Conservation (phyloP, 2,888 invertebrate genomes). For the Sinelater perroti region DNA sequence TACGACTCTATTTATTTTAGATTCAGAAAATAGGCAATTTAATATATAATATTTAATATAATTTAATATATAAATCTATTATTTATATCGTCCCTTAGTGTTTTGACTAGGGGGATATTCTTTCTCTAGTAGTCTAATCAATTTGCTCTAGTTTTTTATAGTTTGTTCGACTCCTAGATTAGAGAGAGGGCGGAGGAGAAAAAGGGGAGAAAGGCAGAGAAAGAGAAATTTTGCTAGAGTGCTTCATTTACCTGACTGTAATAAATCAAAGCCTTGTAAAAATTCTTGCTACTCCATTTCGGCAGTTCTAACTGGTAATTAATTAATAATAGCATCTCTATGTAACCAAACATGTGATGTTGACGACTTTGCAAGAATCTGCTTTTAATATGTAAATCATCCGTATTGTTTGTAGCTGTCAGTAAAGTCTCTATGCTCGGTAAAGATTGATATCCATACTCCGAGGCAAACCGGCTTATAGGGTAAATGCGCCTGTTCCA, state of each 20-base stretch:
- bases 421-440: slow-evolving; percentile 77
- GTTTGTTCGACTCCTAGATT: too few species aligned
- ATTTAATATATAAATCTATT: too few species aligned
- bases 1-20: too few species aligned
- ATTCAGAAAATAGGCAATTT: too few species aligned
- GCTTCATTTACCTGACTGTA: slow-evolving; percentile 83
- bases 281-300: slow-evolving; percentile 61
- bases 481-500: slow-evolving; percentile 84
- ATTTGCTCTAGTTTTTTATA: too few species aligned
- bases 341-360: slow-evolving; percentile 82
- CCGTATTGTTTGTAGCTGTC: slow-evolving; percentile 64
- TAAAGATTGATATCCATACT: slow-evolving; percentile 94
- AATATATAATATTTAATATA: too few species aligned
- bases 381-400: slow-evolving; percentile 65
- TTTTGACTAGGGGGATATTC: too few species aligned
- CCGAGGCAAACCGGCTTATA: slow-evolving; percentile 88
- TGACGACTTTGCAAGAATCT: slow-evolving; percentile 81
- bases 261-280: slow-evolving; percentile 77
- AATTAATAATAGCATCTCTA: slow-evolving; percentile 70
- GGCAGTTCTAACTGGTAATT: slow-evolving; percentile 71
- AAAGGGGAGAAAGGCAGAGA: too few species aligned
- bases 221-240: too few species aligned
- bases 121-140: too few species aligned
- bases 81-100: too few species aligned
- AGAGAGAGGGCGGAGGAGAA: too few species aligned